Base-by-base conservation (phyloP, 2,797 vertebrate genomes). In the Tokudaia tokunoshimensis region DNA sequence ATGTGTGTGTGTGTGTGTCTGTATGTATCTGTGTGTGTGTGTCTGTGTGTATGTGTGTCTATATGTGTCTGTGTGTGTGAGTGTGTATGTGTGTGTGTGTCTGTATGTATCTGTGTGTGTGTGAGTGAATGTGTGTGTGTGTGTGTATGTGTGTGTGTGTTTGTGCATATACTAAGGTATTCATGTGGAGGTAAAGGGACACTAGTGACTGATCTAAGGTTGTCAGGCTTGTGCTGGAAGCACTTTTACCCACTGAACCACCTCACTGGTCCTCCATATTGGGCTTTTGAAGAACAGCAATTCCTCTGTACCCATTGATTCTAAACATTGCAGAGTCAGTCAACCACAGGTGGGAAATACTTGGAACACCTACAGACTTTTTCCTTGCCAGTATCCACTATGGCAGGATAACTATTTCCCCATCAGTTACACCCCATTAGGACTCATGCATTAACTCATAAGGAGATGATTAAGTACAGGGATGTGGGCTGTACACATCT, bases 11-110 rank as follows among this genome's bases (percentile, higher is more conserved):
- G 20, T 37, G 10, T 57, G 78, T n/a, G 31, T 55, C 15, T 52
- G 7, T 11, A 2, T 20, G 31, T 3, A 1, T 34, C 19, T 26
- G 10, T n/a, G 17, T 12, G 31, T 22, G 8, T 20, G 50, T 2
- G 31, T 6, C 50, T 50, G 1, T 20, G 31, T 12, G 12, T 37
- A 22, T 41, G 20, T 37, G 34, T 24, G 34, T 37, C 19, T 22
- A 34, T 1, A 3, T n/a, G 52, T 52, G 52, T 52, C 52, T 52
- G 52, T 52, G 52, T 52, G 52, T 52, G 47, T 50, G 47, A 50
- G 4, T 50, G 47, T 50, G 47, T 50, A 26, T n/a, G 15, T n/a
- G 17, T 6, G 2, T 12, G 11, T 72, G 20, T 41, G 20, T 37
- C 19, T 13, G 52, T n/a, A 10, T 22, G 52, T 3, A 3, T n/a